Evolutionary conservation across 2,888 invertebrate genomes (phyloP).

Genomic region (Luperina nickerlii): DNA sequence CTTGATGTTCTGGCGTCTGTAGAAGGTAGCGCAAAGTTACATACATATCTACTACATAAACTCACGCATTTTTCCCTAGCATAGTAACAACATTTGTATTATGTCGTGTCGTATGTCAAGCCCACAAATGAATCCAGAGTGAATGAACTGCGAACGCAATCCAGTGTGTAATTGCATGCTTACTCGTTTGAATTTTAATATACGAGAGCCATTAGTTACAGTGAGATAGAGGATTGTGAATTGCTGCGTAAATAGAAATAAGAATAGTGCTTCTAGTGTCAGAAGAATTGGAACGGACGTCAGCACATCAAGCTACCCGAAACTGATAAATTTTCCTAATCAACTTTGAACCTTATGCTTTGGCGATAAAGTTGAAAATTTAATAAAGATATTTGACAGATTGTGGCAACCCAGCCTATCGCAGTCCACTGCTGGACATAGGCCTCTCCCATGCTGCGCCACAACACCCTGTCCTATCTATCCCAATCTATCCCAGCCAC

Average conservation of each 20-base stretch:
- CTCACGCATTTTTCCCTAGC: too few species aligned
- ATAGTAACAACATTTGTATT: neutral
- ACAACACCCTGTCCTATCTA: too few species aligned
- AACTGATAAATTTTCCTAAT: too few species aligned
- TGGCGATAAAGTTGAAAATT: too few species aligned
- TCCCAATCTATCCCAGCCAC: too few species aligned
- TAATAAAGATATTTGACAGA: too few species aligned
- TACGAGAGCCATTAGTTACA: neutral
- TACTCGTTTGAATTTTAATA: conserved; percentile 14
- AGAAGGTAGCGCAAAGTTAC: neutral
- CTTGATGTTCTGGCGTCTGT: too few species aligned
- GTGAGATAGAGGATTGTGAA: neutral
- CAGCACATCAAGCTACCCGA: too few species aligned
- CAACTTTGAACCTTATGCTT: too few species aligned
- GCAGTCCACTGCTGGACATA: too few species aligned
- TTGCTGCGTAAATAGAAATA: neutral
- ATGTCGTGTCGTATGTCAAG: neutral
- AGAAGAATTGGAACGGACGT: neutral
- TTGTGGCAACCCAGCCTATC: too few species aligned
- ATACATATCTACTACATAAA: neutral
- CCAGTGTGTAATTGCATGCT: conserved; percentile 14
- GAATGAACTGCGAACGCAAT: conserved; percentile 13
- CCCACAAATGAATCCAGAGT: conserved; percentile 4
- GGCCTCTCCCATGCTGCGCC: too few species aligned
- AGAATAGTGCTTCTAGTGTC: neutral